Conservation (phyloP, 1,140 invertebrate species). For the Archivesica marissinica region DNA sequence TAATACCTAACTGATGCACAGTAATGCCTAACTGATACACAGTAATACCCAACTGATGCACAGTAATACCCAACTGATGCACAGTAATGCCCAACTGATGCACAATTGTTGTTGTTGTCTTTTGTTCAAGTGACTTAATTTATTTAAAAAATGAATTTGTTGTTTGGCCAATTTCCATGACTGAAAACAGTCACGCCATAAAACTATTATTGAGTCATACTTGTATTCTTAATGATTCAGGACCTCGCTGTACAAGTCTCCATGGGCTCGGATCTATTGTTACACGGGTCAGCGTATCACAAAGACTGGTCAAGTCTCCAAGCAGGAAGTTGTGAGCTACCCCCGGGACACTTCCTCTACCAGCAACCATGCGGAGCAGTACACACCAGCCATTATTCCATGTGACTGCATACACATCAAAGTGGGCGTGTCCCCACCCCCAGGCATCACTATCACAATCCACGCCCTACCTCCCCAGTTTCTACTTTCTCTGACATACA, state of each 20-base stretch:
- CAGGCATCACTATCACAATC: conserved; percentile 79
- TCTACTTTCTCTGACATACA: conserved; percentile 81
- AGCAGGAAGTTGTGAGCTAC: conserved; percentile 82
- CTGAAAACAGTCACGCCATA: no score
- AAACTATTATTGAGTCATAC: no score
- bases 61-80: no score
- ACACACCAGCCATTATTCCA: conserved; percentile 80
- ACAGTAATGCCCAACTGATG: no score
- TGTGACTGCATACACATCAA: conserved; percentile 78
- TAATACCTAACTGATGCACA: no score
- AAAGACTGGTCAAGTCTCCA: conserved; percentile 79
- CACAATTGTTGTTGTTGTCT: no score
- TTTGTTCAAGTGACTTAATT: no score
- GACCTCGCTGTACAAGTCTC: conserved; percentile 79
- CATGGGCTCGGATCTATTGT: conserved; percentile 81
- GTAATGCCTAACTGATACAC: no score
- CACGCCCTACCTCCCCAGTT: conserved; percentile 82
- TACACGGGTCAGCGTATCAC: conserved; percentile 82
- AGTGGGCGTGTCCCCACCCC: conserved; percentile 80
- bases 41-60: no score
- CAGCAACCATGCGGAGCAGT: conserved; percentile 80
- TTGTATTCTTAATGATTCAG: conserved; percentile 73
- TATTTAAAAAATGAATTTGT: no score
- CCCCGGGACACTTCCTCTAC: conserved; percentile 78
- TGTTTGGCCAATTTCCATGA: no score